A percentile compares a stretch with the other conserved stretches of the same genome.
These are phyloP conservation scores for Struthidea cinerea DNA, from an alignment of 2,113 vertebrate genomes.

Conservation along the genomic window DNA sequence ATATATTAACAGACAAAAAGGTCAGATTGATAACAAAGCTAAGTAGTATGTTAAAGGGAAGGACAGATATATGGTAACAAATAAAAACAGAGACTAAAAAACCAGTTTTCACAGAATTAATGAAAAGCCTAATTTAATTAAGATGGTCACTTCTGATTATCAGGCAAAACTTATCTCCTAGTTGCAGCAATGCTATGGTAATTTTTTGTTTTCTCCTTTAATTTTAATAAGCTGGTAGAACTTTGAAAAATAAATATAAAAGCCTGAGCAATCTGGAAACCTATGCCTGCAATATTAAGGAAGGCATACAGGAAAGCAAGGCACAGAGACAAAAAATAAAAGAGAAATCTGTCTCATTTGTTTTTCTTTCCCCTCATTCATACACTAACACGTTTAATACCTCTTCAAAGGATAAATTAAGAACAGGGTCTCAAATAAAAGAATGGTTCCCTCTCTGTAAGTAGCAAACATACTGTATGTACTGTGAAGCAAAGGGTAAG, in stretches of 20 bases:
- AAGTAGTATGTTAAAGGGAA: background rate
- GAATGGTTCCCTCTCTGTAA: background rate
- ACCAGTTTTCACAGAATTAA: background rate
- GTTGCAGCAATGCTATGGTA: background rate
- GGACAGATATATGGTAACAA: background rate
- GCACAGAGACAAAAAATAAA: background rate
- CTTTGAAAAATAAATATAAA: background rate
- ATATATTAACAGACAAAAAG: background rate
- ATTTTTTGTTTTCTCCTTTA: background rate
- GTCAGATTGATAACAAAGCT: background rate
- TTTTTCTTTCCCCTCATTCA: background rate
- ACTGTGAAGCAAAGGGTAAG: background rate
- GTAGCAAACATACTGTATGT: background rate
- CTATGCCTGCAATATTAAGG: background rate
- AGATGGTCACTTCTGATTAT: slow-evolving; percentile 9
- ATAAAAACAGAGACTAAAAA: background rate
- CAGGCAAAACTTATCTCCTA: background rate
- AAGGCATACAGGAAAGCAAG: background rate
- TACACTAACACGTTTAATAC: background rate
- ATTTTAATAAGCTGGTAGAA: background rate
- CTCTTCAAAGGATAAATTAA: background rate
- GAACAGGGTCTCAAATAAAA: background rate
- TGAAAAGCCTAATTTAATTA: background rate
- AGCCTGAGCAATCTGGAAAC: background rate
- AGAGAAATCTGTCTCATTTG: background rate